A percentile compares a stretch with the other conserved stretches of the same genome.
Evolutionary conservation across 2,113 vertebrate genomes (phyloP).

Genomic region (Melanotaenia duboulayi): DNA sequence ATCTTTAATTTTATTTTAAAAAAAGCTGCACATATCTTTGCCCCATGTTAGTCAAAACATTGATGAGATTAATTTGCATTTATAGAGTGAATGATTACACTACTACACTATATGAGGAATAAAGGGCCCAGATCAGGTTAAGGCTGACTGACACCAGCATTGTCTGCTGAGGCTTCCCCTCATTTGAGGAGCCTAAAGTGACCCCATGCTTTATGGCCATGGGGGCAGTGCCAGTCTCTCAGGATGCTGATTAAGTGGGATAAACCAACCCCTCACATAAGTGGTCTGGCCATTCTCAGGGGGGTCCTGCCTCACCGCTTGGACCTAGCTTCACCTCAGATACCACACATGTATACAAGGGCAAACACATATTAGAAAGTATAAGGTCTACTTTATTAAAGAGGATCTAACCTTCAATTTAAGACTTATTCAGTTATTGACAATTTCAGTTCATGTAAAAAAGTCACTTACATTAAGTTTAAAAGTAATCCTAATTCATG

Average conservation of each 20-base stretch:
- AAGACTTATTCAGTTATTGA: too few relatives aligned
- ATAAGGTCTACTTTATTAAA: neutral
- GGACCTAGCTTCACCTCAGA: conserved; percentile 39
- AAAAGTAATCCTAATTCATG: conserved; percentile 40
- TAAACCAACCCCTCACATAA: conserved; percentile 77
- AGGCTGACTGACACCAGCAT: conserved; percentile 80
- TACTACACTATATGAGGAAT: conserved; percentile 77
- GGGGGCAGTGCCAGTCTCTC: conserved; percentile 78
- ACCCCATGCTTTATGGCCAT: conserved; percentile 76
- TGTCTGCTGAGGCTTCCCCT: conserved; percentile 76
- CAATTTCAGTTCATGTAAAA: conserved; percentile 5
- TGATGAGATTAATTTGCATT: conserved; percentile 78
- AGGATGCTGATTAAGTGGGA: conserved; percentile 82
- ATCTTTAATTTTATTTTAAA: conserved; percentile 45
- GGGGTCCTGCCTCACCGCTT: conserved; percentile 53
- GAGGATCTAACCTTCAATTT: neutral
- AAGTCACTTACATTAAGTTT: neutral
- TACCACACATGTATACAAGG: neutral
- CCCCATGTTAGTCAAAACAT: conserved; percentile 69
- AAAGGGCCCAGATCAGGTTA: conserved; percentile 78
- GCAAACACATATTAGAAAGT: conserved; percentile 3
- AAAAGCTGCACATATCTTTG: conserved; percentile 52
- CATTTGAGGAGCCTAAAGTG: conserved; percentile 70
- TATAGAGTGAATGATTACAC: conserved; percentile 80
- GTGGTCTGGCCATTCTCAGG: conserved; percentile 64